Evolutionary conservation across 1,140 invertebrate species (phyloP), one percentile per base, ranked within the genome.

Genomic region (Neodiprion fabricii): DNA sequence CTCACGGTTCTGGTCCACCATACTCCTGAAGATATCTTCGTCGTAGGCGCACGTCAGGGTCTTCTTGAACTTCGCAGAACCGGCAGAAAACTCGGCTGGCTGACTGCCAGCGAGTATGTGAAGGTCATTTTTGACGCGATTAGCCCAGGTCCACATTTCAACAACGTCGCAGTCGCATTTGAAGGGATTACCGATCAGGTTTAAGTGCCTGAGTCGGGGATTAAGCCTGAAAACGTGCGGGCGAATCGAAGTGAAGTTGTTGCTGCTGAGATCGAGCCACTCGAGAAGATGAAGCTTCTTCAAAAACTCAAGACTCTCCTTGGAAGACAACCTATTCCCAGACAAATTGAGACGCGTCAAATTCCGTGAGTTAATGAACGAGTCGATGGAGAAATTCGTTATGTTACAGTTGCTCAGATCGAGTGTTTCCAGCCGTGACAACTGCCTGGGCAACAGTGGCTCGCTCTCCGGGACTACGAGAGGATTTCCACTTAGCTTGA

Each of bases 61-160:
- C 78, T 91, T 93, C 78, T 92, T 91, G 71, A 92, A 88, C 81
- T 93, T 94, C 48, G 89, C 89, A 3, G 89, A 89, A 2, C 92
- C 90, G 61, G 91, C 90, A 9, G 79, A 76, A 47, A 85, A 87
- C 17, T 84, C 81, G 0, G 83, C 78, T 0, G 84, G 85, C 61
- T 87, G 86, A 8, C 92, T 92, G 67, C 93, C 93, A 11, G 93
- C 87, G 7, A 94, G 84, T 14, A 93, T 89, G 48, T 91, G 89
- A 12, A 93, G 82, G 80, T 93, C 91, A 10, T 91, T 91, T 76
- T 92, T 93, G 2, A 90, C 89, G 78, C 91, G 89, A 23, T 90
- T 82, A 0, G 92, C 92, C 93, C 93, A 94, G 77, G 93, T 90
- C 93, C 93, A 94, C 88, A 93, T 92, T 53, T 93, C 91, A 0